Evolutionary conservation across 2,113 vertebrate species (phyloP).

Genomic region (Calcarius ornatus): DNA sequence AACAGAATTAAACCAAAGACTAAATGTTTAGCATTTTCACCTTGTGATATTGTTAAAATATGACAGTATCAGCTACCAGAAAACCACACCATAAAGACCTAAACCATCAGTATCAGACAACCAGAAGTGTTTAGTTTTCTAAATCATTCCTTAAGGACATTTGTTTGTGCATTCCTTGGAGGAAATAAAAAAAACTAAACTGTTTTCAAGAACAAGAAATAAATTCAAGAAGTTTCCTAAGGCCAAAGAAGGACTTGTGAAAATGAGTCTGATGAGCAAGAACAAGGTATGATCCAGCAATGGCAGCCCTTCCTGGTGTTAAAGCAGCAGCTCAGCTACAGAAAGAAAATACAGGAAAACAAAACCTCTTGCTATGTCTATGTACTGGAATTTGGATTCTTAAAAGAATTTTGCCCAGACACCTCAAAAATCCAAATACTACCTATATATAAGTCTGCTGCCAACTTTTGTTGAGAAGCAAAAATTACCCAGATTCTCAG

Average conservation of each 20-base stretch:
- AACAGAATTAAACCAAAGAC: neutral
- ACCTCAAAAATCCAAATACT: neutral
- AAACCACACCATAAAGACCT: neutral
- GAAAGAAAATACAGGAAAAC: neutral
- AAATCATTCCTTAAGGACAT: neutral
- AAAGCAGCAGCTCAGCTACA: neutral
- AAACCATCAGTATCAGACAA: neutral
- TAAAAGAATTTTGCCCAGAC: neutral
- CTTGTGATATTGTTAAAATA: neutral
- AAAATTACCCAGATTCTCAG: neutral
- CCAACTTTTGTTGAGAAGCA: neutral
- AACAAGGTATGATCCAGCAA: neutral
- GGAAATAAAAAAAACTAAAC: neutral
- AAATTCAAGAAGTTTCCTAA: neutral
- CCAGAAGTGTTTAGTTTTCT: neutral
- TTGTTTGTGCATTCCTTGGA: neutral
- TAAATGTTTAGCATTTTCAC: neutral
- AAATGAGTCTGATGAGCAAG: neutral
- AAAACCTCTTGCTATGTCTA: neutral
- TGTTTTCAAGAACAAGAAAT: neutral
- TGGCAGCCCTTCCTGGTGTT: neutral
- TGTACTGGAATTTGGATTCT: neutral
- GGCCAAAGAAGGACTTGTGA: neutral
- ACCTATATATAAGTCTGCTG: neutral
- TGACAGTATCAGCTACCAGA: neutral